Evolutionary conservation across 2,113 vertebrate genomes (phyloP), one percentile per base, ranked within the genome.

Genomic region (Brienomyrus longianalis): DNA sequence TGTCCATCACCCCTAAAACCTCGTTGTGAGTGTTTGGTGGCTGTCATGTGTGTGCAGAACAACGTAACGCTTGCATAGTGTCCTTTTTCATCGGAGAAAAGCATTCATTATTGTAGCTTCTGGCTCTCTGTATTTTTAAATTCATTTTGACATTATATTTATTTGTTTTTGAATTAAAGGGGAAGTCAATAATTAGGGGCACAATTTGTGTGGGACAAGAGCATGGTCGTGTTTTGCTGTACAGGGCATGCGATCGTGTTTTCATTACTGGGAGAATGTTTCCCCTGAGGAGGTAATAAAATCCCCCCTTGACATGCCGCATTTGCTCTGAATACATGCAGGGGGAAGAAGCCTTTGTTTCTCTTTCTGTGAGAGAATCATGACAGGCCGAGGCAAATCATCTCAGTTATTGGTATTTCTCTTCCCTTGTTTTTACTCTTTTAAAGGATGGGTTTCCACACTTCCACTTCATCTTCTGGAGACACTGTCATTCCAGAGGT

Each of bases 201-300:
- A 23, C 39, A 48, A 48, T 84, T 47, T 47, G 43, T 84, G 21
- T 84, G 45, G 39, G 8, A 84, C 83, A 84, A 47, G 80, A 83
- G 83, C 19, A 23, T 47, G 83, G 39, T 47, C 7, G 2, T 21
- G 83, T 84, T 21, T 31, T 89, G 80, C 31, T 47, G 3, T 85
- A 19, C 51, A 47, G 80, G 89, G 51, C 84, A 47, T 87, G 84
- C 70, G 85, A 80, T 66, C 5, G 27, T 87, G 85, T 90, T 87
- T 90, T 90, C 83, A 56, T 87, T 45, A 70, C 86, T 11, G 23
- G 56, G 89, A 87, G 54, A 66, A 70, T 66, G 50, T 84, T 83
- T 89, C 80, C 89, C 83, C 52, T 19, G 39, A 84, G 89, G 89
- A 52, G 89, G 89, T 90, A 90, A 90, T 90, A 35, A 77, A 74